Percentiles rank a stretch among this genome's conserved stretches.
These are phyloP conservation scores for Battus philenor DNA, from an alignment of 1,140 invertebrate species.

Conservation along the genomic window DNA sequence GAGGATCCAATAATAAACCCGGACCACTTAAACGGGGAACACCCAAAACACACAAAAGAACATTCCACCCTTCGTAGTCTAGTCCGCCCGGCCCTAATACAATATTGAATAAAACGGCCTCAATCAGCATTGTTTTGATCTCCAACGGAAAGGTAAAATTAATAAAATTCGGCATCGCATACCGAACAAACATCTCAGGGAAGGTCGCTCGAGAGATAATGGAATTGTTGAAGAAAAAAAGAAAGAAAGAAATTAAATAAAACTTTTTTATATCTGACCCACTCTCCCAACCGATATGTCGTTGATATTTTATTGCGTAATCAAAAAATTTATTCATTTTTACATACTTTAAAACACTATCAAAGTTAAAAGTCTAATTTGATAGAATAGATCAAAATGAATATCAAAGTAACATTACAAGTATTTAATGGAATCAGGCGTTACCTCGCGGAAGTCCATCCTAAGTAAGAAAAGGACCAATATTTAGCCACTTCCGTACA, in stretches of 20 bases:
- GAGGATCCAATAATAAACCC: slow-evolving; percentile 1
- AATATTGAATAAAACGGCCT: slow-evolving; percentile 16
- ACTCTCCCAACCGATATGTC: too few species aligned
- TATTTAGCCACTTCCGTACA: too few species aligned
- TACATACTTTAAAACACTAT: too few species aligned
- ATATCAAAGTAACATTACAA: too few species aligned
- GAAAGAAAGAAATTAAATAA: slow-evolving; percentile 17
- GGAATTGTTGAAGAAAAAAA: slow-evolving; percentile 15
- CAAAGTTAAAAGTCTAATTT: too few species aligned
- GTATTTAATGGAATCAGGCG: too few species aligned
- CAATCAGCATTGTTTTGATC: slow-evolving; percentile 18
- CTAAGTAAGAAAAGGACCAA: too few species aligned
- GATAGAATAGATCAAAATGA: too few species aligned
- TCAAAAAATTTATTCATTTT: too few species aligned
- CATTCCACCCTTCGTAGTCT: slow-evolving; percentile 6
- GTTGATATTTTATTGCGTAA: too few species aligned
- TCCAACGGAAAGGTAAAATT: slow-evolving; percentile 19
- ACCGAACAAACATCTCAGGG: slow-evolving; percentile 18
- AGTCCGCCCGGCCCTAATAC: slow-evolving; percentile 15
- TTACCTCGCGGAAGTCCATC: too few species aligned
- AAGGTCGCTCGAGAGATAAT: slow-evolving; percentile 18
- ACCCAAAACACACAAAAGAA: slow-evolving; percentile 13
- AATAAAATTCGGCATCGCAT: slow-evolving; percentile 19
- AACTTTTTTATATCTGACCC: too few species aligned
- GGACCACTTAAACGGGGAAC: slow-evolving; percentile 2